A percentile compares a stretch with the other conserved stretches of the same genome.
phyloP scores from a whole-genome alignment of 1,140 invertebrate genomes.

The Caenorhabditis brenneri region DNA sequence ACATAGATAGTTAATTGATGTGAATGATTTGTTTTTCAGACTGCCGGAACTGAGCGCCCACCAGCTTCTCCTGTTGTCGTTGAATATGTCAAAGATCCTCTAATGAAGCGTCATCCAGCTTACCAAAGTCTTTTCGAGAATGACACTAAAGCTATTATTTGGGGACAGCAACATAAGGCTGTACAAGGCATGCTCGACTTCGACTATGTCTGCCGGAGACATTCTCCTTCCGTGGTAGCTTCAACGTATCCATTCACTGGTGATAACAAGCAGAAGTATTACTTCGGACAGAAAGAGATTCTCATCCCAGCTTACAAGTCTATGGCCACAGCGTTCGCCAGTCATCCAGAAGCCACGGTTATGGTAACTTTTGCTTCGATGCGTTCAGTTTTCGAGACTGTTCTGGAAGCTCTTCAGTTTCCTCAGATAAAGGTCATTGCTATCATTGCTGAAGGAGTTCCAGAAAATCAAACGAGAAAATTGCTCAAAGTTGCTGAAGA shows the following conservation, averaged over 20 bases:
- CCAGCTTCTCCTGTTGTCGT: not conserved
- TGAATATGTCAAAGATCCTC: not conserved
- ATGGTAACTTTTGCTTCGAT: slow-evolving; percentile 98
- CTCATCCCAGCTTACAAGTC: slow-evolving; percentile 94
- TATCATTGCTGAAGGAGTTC: slow-evolving; percentile 98
- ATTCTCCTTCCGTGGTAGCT: slow-evolving; percentile 83
- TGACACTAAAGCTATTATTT: slow-evolving; percentile 90
- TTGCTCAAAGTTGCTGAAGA: slow-evolving; percentile 84
- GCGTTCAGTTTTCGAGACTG: slow-evolving; percentile 94
- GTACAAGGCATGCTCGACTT: slow-evolving; percentile 93
- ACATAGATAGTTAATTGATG: not conserved
- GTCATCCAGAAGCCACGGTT: slow-evolving; percentile 92
- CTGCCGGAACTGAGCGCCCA: slow-evolving; percentile 52
- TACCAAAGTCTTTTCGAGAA: slow-evolving; percentile 78
- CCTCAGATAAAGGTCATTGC: slow-evolving; percentile 92
- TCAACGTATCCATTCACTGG: slow-evolving; percentile 98
- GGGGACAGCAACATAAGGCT: slow-evolving; percentile 97
- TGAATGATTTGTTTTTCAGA: slow-evolving; percentile 50
- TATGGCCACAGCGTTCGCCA: slow-evolving; percentile 93
- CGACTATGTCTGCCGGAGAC: slow-evolving; percentile 93
- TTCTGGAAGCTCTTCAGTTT: slow-evolving; percentile 88
- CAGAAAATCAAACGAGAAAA: slow-evolving; percentile 95
- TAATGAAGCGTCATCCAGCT: not conserved
- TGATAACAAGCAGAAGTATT: slow-evolving; percentile 98
- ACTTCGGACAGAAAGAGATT: slow-evolving; percentile 98